Conservation (phyloP, 2,888 invertebrate species). For the Rhagophthalmus giganteus region DNA sequence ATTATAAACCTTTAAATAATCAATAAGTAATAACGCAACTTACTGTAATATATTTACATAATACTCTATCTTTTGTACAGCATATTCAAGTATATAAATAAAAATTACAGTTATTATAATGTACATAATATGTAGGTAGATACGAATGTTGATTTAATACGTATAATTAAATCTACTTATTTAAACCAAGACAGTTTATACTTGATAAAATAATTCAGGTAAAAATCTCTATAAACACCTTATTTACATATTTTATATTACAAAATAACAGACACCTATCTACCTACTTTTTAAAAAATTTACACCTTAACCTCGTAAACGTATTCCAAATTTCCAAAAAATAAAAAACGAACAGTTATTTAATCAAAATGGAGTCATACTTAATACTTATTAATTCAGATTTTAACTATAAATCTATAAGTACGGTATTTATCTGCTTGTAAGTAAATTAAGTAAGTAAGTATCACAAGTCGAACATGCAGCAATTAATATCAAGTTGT, state of each 20-base stretch:
- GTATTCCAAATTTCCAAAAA: too few species aligned
- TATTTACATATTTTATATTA: not conserved
- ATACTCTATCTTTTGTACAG: constrained; percentile 10
- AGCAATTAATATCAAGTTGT: too few species aligned
- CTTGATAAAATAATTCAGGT: constrained; percentile 9
- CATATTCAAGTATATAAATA: constrained; percentile 11
- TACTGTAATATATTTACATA: constrained; percentile 16
- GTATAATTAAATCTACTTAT: not conserved
- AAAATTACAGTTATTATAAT: constrained; percentile 4
- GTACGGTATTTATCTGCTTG: too few species aligned
- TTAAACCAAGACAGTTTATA: constrained; percentile 18
- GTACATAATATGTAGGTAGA: constrained; percentile 8
- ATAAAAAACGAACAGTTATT: too few species aligned
- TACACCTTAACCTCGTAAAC: too few species aligned
- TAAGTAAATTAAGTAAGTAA: too few species aligned
- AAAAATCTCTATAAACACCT: constrained; percentile 10
- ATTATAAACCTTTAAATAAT: too few species aligned
- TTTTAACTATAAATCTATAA: too few species aligned
- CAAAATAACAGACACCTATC: not conserved
- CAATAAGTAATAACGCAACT: constrained; percentile 15
- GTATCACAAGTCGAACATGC: too few species aligned
- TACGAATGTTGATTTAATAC: constrained; percentile 2
- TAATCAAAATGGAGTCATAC: too few species aligned
- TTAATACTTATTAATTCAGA: too few species aligned
- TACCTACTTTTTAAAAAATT: not conserved